Percentiles rank a stretch among this genome's conserved stretches.
These are phyloP conservation scores for Pteromalus puparum DNA, from an alignment of 1,140 invertebrate genomes.

Conservation along the genomic window DNA sequence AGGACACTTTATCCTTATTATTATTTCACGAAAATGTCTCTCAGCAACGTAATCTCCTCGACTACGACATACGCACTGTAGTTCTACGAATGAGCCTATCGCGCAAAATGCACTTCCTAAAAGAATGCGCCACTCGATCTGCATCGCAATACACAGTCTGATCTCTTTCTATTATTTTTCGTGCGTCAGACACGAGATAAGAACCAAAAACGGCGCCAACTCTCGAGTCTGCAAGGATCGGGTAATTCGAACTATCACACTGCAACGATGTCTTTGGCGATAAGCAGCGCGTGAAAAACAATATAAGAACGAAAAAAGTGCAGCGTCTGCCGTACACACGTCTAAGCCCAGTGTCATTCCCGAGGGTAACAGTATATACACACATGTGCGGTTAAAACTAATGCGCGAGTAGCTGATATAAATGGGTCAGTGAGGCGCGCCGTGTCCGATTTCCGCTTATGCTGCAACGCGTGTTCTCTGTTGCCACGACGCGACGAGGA, in stretches of 20 bases:
- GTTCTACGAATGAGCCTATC: too few relatives aligned
- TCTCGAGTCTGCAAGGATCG: neutral
- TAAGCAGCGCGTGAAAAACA: neutral
- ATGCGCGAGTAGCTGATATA: conserved; percentile 56
- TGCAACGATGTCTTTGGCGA: neutral
- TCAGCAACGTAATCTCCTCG: too few relatives aligned
- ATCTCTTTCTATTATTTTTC: neutral
- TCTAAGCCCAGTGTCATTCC: neutral
- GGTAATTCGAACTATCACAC: conserved; percentile 18
- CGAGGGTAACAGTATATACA: neutral
- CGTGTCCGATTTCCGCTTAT: conserved; percentile 61
- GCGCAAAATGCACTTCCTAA: neutral
- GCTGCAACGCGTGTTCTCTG: neutral
- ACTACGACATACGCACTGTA: too few relatives aligned
- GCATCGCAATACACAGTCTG: neutral
- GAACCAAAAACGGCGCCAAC: neutral
- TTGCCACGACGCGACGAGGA: neutral
- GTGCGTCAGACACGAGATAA: neutral
- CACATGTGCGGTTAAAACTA: conserved; percentile 51
- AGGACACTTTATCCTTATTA: too few relatives aligned
- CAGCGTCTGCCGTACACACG: neutral
- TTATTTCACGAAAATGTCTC: too few relatives aligned
- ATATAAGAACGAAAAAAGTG: neutral
- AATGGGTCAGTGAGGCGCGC: conserved; percentile 61
- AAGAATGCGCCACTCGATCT: neutral